Percentiles rank a stretch among this genome's conserved stretches.
phyloP scores from a whole-genome alignment of 2,113 vertebrate species.

The Platycercus adscitus region DNA sequence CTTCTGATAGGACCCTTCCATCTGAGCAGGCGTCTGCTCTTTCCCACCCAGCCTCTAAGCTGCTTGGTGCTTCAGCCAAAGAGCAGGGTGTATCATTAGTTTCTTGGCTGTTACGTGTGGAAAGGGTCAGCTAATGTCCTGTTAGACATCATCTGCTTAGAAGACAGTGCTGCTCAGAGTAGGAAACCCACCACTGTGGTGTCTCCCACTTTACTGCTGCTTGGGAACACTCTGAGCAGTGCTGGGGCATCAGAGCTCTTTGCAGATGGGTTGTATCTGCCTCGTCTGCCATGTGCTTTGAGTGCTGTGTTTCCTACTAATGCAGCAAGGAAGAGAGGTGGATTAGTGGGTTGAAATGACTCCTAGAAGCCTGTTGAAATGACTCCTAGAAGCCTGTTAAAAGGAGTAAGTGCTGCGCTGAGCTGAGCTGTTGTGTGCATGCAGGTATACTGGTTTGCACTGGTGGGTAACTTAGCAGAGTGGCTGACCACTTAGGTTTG shows the following conservation, averaged over 20 bases:
- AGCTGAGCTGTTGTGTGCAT: neutral
- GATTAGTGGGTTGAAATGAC: neutral
- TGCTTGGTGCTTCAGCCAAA: neutral
- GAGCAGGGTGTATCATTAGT: neutral
- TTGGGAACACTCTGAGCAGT: neutral
- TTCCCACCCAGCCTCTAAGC: neutral
- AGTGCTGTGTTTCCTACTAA: neutral
- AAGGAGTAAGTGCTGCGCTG: neutral
- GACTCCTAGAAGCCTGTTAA: neutral
- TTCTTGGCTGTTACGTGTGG: neutral
- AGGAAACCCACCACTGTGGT: neutral
- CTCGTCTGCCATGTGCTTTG: fast-evolving
- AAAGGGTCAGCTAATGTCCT: neutral
- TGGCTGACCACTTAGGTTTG: neutral
- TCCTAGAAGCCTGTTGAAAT: neutral
- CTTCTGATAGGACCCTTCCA: neutral
- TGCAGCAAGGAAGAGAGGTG: neutral
- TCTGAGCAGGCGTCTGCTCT: neutral
- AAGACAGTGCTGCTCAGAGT: neutral
- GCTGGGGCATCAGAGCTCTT: neutral
- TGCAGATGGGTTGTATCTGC: neutral
- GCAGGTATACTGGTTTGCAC: neutral
- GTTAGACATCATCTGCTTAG: neutral
- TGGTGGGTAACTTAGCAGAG: neutral
- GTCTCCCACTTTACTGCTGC: neutral